Conservation (phyloP, 2,888 invertebrate genomes). For the Dolichopus griseipennis region DNA sequence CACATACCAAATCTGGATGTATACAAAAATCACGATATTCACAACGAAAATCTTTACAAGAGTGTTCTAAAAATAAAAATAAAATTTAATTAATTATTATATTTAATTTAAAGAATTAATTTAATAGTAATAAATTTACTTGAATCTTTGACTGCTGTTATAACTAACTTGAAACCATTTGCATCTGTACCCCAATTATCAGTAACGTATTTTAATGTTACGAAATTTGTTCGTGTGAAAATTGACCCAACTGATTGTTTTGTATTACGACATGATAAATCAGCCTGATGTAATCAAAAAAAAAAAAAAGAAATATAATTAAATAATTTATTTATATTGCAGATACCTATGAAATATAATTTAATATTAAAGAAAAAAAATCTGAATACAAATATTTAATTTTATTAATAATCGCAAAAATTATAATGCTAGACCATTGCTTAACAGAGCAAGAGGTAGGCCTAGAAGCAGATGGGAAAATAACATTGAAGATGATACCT, state of each 20-base stretch:
- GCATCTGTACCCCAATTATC: conserved; percentile 87
- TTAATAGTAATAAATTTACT: conserved; percentile 53
- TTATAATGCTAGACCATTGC: no score
- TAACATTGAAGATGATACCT: no score
- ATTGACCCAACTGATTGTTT: conserved; percentile 79
- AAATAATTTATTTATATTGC: background rate
- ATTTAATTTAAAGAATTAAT: background rate
- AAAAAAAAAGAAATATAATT: conserved; percentile 3
- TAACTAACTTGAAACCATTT: conserved; percentile 86
- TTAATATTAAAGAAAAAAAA: no score
- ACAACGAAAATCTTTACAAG: conserved; percentile 83
- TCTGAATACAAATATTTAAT: no score
- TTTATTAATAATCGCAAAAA: no score
- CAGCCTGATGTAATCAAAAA: conserved; percentile 58
- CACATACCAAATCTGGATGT: conserved; percentile 82
- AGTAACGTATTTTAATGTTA: conserved; percentile 86
- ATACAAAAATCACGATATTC: conserved; percentile 84
- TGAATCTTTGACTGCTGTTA: conserved; percentile 89
- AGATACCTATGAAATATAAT: no score
- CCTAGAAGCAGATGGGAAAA: no score
- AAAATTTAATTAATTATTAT: conserved; percentile 13
- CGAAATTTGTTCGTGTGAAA: conserved; percentile 87
- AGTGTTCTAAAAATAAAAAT: conserved; percentile 57
- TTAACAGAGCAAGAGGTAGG: no score
- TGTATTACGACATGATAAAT: conserved; percentile 84